These are phyloP conservation scores for Macropodus opercularis DNA, from an alignment of 2,797 vertebrate species.

Conservation along the genomic window DNA sequence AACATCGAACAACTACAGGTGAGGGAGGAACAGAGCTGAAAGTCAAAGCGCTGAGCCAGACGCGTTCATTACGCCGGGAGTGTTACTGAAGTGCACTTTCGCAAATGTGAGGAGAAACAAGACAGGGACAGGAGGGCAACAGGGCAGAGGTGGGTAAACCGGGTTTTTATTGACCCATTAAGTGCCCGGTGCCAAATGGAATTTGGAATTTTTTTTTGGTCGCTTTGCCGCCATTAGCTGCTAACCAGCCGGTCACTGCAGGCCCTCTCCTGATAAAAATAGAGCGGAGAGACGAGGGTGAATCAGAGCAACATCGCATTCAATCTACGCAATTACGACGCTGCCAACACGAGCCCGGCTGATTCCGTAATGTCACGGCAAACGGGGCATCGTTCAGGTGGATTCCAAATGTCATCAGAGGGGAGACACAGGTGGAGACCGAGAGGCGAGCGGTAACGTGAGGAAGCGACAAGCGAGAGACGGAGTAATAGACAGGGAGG, in stretches of 20 bases:
- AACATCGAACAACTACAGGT: conserved; percentile 26
- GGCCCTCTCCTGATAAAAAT: conserved; percentile 64
- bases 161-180: conserved; percentile 71
- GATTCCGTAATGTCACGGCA: conserved; percentile 53
- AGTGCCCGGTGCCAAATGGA: conserved; percentile 65
- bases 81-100: conserved; percentile 49
- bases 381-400: conserved; percentile 50
- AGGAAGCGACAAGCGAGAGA: conserved; percentile 50
- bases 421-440: conserved; percentile 46
- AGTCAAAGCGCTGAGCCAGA: conserved; percentile 51
- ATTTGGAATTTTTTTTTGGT: conserved; percentile 72
- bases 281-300: conserved; percentile 47
- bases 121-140: conserved; percentile 34
- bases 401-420: conserved; percentile 55
- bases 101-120: conserved; percentile 32
- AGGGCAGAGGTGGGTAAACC: conserved; percentile 55
- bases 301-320: conserved; percentile 42
- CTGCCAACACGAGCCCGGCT: conserved; percentile 53
- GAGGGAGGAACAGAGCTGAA: conserved; percentile 7
- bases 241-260: conserved; percentile 52
- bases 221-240: conserved; percentile 69
- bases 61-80: conserved; percentile 49
- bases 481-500: conserved; percentile 41
- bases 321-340: conserved; percentile 49
- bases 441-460: conserved; percentile 22